A percentile compares a stretch with the other conserved stretches of the same genome.
These are phyloP conservation scores for Sminthurinus signatus DNA, from an alignment of 1,140 invertebrate species.

Conservation along the genomic window DNA sequence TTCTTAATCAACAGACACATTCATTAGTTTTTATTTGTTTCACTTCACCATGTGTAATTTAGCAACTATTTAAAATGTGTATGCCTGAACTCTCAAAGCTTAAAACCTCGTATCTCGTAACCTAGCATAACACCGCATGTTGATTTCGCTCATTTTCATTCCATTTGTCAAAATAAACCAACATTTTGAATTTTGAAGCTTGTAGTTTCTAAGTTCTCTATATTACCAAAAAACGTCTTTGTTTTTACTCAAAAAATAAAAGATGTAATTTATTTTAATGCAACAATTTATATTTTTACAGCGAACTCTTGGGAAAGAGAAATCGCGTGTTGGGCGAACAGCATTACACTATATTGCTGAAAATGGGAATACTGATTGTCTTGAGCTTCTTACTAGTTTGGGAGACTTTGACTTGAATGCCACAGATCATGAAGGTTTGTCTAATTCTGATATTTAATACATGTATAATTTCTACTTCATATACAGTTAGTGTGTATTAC, in stretches of 20 bases:
- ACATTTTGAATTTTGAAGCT: not conserved
- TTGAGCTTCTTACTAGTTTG: constrained; percentile 60
- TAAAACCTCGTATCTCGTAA: too few species aligned
- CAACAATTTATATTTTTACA: too few species aligned
- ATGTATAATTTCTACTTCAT: too few species aligned
- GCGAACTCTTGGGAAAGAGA: constrained; percentile 47
- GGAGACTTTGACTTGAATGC: constrained; percentile 71
- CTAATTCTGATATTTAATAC: too few species aligned
- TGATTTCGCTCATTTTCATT: too few species aligned
- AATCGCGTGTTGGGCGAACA: constrained; percentile 75
- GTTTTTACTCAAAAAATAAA: not conserved
- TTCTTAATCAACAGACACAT: too few species aligned
- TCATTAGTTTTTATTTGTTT: too few species aligned
- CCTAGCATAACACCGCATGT: too few species aligned
- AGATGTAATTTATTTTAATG: not conserved
- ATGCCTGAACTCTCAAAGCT: too few species aligned
- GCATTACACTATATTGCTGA: constrained; percentile 85
- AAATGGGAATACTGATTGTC: constrained; percentile 55
- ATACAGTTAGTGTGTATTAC: too few species aligned
- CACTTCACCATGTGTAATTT: too few species aligned
- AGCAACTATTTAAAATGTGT: too few species aligned
- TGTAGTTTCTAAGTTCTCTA: not conserved
- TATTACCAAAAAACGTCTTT: not conserved
- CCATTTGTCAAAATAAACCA: not conserved
- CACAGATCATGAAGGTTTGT: constrained; percentile 69